A percentile compares a stretch with the other conserved stretches of the same genome.
Conservation (phyloP, 2,888 invertebrate genomes). For the Gisinianus flammeolus region DNA sequence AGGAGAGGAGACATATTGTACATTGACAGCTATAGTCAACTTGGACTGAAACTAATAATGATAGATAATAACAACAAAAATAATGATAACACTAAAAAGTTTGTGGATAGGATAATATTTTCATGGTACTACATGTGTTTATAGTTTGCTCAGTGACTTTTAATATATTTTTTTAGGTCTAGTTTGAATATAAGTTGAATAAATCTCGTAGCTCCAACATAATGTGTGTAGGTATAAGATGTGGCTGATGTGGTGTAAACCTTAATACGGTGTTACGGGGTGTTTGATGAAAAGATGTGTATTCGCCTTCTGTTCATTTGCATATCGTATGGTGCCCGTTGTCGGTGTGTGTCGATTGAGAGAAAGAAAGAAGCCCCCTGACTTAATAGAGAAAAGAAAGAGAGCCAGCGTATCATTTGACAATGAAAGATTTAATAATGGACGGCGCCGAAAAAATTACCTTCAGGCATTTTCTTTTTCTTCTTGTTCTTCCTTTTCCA, state of each 20-base stretch:
- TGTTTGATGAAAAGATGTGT: not conserved
- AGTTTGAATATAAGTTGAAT: no score
- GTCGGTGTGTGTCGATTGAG: not conserved
- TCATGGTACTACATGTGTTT: no score
- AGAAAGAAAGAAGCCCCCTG: conserved; percentile 28
- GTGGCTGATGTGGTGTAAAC: not conserved
- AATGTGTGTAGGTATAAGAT: not conserved
- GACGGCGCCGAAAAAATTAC: conserved; percentile 50
- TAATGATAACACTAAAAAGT: not conserved
- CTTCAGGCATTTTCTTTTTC: conserved; percentile 13
- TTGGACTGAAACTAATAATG: not conserved
- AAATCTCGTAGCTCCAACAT: no score
- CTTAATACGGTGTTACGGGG: not conserved
- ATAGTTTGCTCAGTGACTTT: not conserved
- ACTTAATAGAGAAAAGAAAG: conserved; percentile 26
- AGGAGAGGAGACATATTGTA: not conserved
- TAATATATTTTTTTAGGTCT: no score
- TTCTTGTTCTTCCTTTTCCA: conserved; percentile 18
- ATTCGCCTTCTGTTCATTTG: not conserved
- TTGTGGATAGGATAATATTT: not conserved
- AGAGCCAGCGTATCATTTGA: conserved; percentile 45
- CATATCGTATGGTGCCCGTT: conserved; percentile 1
- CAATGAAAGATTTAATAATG: conserved; percentile 50
- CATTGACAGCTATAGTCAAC: not conserved
- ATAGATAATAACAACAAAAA: not conserved